A percentile compares a stretch with the other conserved stretches of the same genome.
phyloP scores from a whole-genome alignment of 2,888 invertebrate species.

The Archips xylosteana region DNA sequence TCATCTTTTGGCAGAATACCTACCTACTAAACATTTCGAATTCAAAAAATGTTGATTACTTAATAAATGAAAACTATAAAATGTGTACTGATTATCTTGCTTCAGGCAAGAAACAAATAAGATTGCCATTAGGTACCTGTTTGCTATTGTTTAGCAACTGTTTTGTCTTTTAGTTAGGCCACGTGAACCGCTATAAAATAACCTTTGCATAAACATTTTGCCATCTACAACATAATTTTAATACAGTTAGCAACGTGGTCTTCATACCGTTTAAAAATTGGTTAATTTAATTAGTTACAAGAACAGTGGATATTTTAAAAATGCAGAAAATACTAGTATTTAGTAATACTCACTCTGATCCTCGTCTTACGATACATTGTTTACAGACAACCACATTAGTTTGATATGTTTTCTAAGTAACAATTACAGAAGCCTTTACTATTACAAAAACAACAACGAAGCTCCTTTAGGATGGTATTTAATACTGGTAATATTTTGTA shows the following conservation, averaged over 20 bases:
- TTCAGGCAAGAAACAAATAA: background rate
- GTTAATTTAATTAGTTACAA: background rate
- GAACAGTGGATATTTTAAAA: background rate
- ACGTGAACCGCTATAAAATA: no score
- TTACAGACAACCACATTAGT: slow-evolving; percentile 14
- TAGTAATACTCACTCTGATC: background rate
- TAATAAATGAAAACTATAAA: background rate
- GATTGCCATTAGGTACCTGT: no score
- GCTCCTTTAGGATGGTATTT: slow-evolving; percentile 23
- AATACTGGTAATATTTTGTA: slow-evolving; percentile 28
- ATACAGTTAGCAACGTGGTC: background rate
- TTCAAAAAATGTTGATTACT: no score
- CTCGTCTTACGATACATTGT: background rate
- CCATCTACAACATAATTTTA: background rate
- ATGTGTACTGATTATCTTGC: background rate
- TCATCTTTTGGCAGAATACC: no score
- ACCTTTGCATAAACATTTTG: background rate
- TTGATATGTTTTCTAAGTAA: slow-evolving; percentile 40
- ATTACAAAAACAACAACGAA: slow-evolving; percentile 18
- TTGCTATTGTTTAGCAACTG: no score
- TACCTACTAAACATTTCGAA: no score
- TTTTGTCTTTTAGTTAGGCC: no score
- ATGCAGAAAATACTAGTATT: background rate
- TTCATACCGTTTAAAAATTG: background rate
- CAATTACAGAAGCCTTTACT: slow-evolving; percentile 26